phyloP scores from a whole-genome alignment of 2,113 vertebrate species.

The Bucco capensis region DNA sequence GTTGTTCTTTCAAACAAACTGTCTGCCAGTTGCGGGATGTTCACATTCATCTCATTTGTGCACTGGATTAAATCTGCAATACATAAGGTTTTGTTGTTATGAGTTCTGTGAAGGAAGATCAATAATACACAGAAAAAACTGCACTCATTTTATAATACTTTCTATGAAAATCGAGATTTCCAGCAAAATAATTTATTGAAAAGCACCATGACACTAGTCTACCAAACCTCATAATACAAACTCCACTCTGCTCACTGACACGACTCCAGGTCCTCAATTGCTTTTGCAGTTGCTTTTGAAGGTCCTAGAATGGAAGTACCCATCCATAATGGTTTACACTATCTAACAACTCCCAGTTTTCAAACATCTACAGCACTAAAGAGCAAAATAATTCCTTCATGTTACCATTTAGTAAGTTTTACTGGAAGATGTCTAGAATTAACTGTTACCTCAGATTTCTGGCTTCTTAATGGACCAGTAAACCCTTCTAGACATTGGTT shows the following conservation, averaged over 20 bases:
- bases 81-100: neutral
- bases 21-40: conserved; percentile 95
- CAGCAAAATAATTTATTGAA: neutral
- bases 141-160: neutral
- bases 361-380: neutral
- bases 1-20: conserved; percentile 95
- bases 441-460: neutral
- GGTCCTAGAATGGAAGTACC: neutral
- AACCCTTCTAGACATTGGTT: neutral
- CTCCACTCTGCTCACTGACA: neutral
- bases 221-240: neutral
- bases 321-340: neutral
- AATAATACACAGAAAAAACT: neutral
- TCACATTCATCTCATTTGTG: conserved; percentile 96
- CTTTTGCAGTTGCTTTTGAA: neutral
- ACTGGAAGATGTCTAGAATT: neutral
- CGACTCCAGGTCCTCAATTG: neutral
- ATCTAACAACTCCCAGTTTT: neutral
- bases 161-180: neutral
- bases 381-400: neutral
- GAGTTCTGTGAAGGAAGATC: neutral
- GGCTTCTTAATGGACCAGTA: neutral
- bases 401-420: neutral
- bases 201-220: neutral
- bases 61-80: conserved; percentile 93